Base-by-base conservation (phyloP, 2,888 invertebrate species). In the Elmis aenea region DNA sequence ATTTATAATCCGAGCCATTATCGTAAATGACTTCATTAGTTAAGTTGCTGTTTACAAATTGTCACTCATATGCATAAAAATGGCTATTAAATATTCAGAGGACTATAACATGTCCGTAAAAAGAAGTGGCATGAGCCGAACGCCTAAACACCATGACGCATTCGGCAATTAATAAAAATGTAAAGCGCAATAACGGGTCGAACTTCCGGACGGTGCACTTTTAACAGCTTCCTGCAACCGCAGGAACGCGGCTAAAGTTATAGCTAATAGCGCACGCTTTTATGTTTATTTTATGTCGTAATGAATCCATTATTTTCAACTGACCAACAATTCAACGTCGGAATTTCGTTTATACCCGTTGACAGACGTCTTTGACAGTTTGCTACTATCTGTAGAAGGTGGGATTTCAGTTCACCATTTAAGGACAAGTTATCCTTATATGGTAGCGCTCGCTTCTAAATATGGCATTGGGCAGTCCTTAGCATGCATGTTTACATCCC, bases 391-490 rank as follows among this genome's bases (percentile, higher is more conserved):
- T 35, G 33, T 36, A 40, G 64, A 63, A 79, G 79, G 83, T 81
- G 81, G 82, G 82, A 81, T 82, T 79, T 78, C 76, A 75, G 77
- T 77, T 80, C 76, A 73, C 83, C 83, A 78, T 83, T 79, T 81
- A 81, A 79, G 83, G 79, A 74, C 76, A 77, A 76, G 76, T 79
- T 76, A 77, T 74, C 85, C 84, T 77, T 83, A 83, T 83, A 84
- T 79, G 84, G 84, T 74, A 81, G 74, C 78, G 77, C 74, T 73
- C 75, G 77, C 73, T 77, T 80, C 84, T 83, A 83, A 84, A 84
- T 83, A 84, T 80, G 84, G 84, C 76, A 75, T 75, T 77, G 77
- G 80, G 78, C 81, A 75, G 78, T 76, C 76, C 75, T 69, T 70
- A 55, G 53, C 59, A 63, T 58, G 63, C 58, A 55, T 66, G 65